Evolutionary conservation across 1,140 invertebrate species (phyloP), one percentile per base, ranked within the genome.

Genomic region (Lasaia peninsularis): DNA sequence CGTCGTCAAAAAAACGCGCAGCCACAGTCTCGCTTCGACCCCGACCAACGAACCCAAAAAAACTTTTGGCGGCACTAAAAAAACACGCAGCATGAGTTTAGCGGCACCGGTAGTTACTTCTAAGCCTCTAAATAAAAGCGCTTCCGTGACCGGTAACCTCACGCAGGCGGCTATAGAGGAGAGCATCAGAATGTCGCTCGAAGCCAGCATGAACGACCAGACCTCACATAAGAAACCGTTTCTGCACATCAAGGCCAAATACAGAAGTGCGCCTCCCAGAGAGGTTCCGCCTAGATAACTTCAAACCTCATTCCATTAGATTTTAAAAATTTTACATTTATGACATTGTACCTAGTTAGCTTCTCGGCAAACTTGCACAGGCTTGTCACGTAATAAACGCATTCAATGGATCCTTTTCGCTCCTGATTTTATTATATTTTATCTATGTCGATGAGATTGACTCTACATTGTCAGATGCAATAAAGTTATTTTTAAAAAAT

Each of bases 221-320:
- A 54, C 60, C 20, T 71, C 76, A 7, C 58, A 81, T 16, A 86
- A 88, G 50, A 89, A 91, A 75, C 86, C 91, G 44, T 94, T 93
- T 79, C 84, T 94, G 56, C 93, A 94, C 86, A 94, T 94, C 71
- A 91, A 92, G 70, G 92, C 92, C 78, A 94, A 94, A 80, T 94
- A 94, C 76, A 90, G 93, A 67, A 94, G 92, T 75, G 91, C 93
- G 34, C 91, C 92, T 56, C 90, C 91, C 60, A 70, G 90, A 12
- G 89, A 90, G 68, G 84, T 89, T 9, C 88, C 88, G 6, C 86
- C 87, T 33, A 89, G 88, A 89, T 90, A 89, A 88, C 52, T 61
- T 10, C 16, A 34, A 14, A 49, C 54, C 55, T 60, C 79, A 82
- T 82, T 85, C 78, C 76, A 80, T 54, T 82, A 85, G 73, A 64